These are phyloP conservation scores for Xestia sexstrigata DNA, from an alignment of 2,888 invertebrate species.

Conservation along the genomic window DNA sequence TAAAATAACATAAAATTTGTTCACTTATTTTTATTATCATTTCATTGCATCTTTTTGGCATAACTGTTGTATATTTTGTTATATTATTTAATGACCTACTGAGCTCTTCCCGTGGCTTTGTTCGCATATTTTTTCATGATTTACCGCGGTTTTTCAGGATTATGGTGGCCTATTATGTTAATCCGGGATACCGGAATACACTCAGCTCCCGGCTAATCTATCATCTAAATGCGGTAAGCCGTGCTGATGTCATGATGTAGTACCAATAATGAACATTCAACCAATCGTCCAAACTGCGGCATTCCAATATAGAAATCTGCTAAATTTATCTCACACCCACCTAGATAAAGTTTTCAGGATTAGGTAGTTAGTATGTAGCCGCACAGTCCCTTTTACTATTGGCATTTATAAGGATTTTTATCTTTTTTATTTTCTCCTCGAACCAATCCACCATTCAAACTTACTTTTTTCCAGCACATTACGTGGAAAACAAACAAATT, in stretches of 20 bases:
- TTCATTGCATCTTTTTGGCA: constrained; percentile 13
- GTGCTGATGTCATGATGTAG: constrained; percentile 25
- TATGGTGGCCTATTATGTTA: constrained; percentile 38
- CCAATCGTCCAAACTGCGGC: background rate
- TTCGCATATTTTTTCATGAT: constrained; percentile 28
- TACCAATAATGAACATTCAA: constrained; percentile 12
- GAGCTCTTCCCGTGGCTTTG: constrained; percentile 6
- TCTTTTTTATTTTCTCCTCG: constrained; percentile 12
- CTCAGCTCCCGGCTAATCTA: constrained; percentile 32
- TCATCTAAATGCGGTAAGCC: constrained; percentile 36
- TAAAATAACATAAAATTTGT: background rate
- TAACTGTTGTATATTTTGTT: background rate
- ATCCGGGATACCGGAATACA: constrained; percentile 26
- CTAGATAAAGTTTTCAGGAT: background rate
- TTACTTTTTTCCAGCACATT: constrained; percentile 22
- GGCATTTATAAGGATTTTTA: constrained; percentile 2
- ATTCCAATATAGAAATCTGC: background rate
- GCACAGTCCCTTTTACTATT: background rate
- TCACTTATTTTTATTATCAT: constrained; percentile 6
- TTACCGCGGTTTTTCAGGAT: constrained; percentile 25
- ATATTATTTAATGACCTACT: constrained; percentile 16
- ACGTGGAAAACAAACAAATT: constrained; percentile 23
- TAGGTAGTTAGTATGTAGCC: background rate
- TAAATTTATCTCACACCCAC: background rate
- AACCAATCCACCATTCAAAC: constrained; percentile 4